Conservation (phyloP, 2,797 vertebrate genomes). For the Pteronotus mesoamericanus region DNA sequence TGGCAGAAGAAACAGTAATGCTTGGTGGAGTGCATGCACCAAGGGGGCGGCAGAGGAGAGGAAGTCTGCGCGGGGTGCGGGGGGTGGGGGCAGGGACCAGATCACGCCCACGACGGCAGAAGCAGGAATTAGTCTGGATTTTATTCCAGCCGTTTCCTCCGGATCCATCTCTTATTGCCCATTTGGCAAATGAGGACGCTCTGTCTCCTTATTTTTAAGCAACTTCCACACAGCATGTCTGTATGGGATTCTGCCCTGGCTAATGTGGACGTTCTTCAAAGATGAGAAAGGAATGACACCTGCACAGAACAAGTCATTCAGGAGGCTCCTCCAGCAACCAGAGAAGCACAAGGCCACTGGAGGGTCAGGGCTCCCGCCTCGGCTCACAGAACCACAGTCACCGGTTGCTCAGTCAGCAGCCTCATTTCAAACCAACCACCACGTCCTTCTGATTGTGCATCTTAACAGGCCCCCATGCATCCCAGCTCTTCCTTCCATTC, state of each 20-base stretch:
- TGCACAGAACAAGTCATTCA: neutral
- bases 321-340: neutral
- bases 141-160: neutral
- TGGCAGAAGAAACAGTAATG: neutral
- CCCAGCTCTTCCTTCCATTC: neutral
- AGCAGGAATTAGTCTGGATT: neutral
- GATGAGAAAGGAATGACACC: neutral
- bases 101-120: rapidly evolving
- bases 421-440: neutral
- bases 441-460: neutral
- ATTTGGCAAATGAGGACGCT: neutral
- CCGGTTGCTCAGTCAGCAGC: neutral
- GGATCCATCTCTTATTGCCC: neutral
- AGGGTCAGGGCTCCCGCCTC: neutral
- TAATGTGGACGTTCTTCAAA: neutral
- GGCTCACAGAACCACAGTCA: neutral
- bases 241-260: neutral
- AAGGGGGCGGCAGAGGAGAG: no score
- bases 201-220: neutral
- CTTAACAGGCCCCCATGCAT: neutral
- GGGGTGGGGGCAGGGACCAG: neutral
- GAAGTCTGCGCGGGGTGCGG: neutral
- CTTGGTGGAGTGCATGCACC: neutral
- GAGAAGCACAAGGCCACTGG: neutral
- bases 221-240: neutral